Conservation (phyloP, 1,140 invertebrate genomes). For the Akabosia matsudoensis region DNA sequence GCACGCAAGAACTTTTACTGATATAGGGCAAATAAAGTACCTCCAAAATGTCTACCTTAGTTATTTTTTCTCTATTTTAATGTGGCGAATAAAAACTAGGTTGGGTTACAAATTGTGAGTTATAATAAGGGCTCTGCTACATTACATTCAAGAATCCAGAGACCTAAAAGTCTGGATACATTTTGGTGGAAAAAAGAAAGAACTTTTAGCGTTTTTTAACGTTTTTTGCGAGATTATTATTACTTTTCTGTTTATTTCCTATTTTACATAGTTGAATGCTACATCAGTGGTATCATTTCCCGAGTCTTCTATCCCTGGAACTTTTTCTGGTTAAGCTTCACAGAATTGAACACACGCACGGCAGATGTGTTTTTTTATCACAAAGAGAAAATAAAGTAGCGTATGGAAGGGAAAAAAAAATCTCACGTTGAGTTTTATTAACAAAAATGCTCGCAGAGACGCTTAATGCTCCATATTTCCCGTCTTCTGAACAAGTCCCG, state of each 20-base stretch:
- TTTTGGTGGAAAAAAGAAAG: neutral
- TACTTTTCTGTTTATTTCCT: neutral
- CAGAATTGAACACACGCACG: too few species aligned
- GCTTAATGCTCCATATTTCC: constrained; percentile 11
- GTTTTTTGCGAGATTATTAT: neutral
- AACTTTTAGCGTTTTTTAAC: neutral
- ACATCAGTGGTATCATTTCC: too few species aligned
- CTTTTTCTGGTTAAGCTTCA: too few species aligned
- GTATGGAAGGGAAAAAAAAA: neutral
- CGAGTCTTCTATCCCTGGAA: too few species aligned
- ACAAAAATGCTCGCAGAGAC: neutral
- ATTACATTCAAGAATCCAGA: neutral
- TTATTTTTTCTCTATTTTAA: too few species aligned
- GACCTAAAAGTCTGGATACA: neutral
- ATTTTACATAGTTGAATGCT: neutral
- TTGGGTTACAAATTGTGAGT: too few species aligned
- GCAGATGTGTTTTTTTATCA: neutral
- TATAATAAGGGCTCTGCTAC: too few species aligned
- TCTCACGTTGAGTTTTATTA: constrained; percentile 7
- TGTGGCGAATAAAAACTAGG: too few species aligned
- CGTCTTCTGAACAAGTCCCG: neutral
- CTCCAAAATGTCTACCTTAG: too few species aligned
- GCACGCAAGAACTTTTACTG: too few species aligned
- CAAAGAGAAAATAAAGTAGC: too few species aligned
- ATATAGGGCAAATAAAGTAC: too few species aligned